A percentile compares a stretch with the other conserved stretches of the same genome.
phyloP scores from a whole-genome alignment of 2,113 vertebrate species.

The Hippolais icterina region DNA sequence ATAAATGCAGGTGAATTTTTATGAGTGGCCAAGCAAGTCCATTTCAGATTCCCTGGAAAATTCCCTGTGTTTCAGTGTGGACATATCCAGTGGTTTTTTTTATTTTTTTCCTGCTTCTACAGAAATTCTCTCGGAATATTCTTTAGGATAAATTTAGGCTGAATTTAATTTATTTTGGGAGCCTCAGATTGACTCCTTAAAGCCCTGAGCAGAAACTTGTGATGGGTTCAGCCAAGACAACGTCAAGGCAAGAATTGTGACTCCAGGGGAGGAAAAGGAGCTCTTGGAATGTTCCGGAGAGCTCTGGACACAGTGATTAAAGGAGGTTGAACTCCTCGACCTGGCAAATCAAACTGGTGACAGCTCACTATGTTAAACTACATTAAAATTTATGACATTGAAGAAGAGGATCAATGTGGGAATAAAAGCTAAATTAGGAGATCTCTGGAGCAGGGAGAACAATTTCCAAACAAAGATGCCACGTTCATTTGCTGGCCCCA shows the following conservation, averaged over 20 bases:
- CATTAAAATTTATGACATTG: slow-evolving; percentile 65
- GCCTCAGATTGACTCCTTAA: neutral
- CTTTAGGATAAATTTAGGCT: neutral
- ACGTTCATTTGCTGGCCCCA: neutral
- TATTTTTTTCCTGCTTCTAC: neutral
- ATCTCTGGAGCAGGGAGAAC: neutral
- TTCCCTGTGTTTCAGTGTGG: neutral
- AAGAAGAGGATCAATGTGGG: slow-evolving; percentile 38
- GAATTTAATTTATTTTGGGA: neutral
- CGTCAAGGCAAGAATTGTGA: neutral
- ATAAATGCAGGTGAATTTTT: neutral
- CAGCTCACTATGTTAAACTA: slow-evolving; percentile 60
- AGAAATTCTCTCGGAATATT: neutral
- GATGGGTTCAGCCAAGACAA: neutral
- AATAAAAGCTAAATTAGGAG: neutral
- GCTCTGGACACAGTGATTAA: slow-evolving; percentile 54
- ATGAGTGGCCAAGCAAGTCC: too few relatives aligned
- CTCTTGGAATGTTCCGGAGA: slow-evolving; percentile 12
- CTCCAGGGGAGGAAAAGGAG: neutral
- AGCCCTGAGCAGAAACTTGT: neutral
- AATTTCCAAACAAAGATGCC: neutral
- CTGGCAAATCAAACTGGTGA: slow-evolving; percentile 57
- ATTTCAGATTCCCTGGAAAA: neutral
- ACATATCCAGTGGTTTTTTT: neutral
- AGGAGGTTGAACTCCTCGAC: slow-evolving; percentile 58